Conservation (phyloP, 2,113 vertebrate genomes). For the Lamprotornis superbus region DNA sequence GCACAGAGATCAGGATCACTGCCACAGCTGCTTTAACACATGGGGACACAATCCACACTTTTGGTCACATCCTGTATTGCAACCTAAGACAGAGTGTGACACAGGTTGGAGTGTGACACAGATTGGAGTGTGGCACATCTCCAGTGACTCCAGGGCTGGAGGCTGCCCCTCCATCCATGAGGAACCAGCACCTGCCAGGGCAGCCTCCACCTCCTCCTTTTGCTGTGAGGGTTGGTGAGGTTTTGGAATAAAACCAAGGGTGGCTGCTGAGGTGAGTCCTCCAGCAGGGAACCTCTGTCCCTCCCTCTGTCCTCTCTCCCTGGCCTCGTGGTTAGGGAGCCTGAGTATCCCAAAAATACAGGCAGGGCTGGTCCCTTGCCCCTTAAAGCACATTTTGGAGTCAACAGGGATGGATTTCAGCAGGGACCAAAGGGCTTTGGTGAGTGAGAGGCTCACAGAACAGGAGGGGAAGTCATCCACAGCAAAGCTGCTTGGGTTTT, state of each 20-base stretch:
- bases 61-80: too few species aligned
- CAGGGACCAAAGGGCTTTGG: background rate
- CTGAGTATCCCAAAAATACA: background rate
- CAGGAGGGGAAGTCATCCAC: background rate
- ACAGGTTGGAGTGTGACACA: background rate
- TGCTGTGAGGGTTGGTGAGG: background rate
- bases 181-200: background rate
- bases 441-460: background rate
- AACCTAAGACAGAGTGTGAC: too few species aligned
- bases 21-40: too few species aligned
- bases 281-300: background rate
- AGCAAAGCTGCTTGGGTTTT: background rate
- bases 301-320: background rate
- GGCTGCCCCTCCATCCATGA: background rate
- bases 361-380: background rate
- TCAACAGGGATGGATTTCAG: background rate
- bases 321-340: background rate
- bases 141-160: background rate
- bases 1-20: too few species aligned
- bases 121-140: background rate
- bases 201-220: background rate
- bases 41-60: too few species aligned
- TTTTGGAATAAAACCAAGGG: constrained; percentile 5
- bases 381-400: background rate
- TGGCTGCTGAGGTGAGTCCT: background rate